Base-by-base conservation (phyloP, 2,888 invertebrate genomes). In the Torymus auratus region DNA sequence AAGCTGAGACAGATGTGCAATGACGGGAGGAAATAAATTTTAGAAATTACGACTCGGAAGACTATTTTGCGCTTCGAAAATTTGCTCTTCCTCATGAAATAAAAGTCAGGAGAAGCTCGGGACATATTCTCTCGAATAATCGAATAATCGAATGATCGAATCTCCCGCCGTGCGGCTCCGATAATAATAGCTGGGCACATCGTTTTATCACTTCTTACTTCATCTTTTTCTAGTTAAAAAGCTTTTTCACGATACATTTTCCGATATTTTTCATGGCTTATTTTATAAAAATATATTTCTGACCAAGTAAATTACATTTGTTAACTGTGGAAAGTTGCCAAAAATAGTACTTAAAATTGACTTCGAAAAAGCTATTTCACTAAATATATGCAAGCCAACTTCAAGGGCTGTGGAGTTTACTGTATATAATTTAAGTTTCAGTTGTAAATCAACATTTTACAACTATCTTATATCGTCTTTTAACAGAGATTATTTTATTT, bases 111-210 rank as follows among this genome's bases (percentile, higher is more conserved):
- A 53, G 53, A 41, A 41, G 23, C 23, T 14, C 61, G 23, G 13
- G 61, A 61, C 50, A 64, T 64, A 64, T 64, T 50, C 64, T 64
- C 41, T 64, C 64, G 64, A 64, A 64, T 64, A 64, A 64, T 64
- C 64, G 64, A 64, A 64, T 64, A 64, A 64, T 64, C 64, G 64
- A 64, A 64, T 64, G 64, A 64, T 41, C 64, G 50, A 64, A 64
- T 64, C 64, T 64, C 64, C 50, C n/a, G 64, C 41, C 64, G 41
- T 41, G 64, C 15, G 11, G 15, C 15, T 41, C 28, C 41, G 64
- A 64, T 64, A 64, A 64, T 64, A 64, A 64, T 41, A 64, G 64
- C n/a, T 64, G 62, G 65, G 52, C 53, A 50, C 78, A 52, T 70
- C 70, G 52, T 60, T 58, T 61, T 52, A 52, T 58, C 65, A 64